Percentiles rank a stretch among this genome's conserved stretches.
Conservation (phyloP, 2,113 vertebrate species). For the Pelodiscus sinensis region DNA sequence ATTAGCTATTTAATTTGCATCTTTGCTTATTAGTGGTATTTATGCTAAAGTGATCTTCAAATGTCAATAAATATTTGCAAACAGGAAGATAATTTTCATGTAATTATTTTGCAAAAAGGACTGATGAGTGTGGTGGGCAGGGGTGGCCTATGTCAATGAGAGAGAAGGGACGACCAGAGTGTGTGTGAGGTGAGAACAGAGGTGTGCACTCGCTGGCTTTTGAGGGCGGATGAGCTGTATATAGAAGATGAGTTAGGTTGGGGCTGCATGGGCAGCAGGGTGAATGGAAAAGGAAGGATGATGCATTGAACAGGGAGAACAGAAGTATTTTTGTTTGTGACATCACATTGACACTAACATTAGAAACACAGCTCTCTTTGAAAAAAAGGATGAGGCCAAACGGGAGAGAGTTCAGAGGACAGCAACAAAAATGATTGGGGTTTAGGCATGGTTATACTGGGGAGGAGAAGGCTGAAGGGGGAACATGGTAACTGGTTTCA, state of each 20-base stretch:
- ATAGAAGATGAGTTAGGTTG: neutral
- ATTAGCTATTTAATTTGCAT: slow-evolving; percentile 7
- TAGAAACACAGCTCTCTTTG: neutral
- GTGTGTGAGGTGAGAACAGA: accelerated
- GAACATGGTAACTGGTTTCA: neutral
- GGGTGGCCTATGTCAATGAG: neutral
- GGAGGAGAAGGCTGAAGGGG: neutral
- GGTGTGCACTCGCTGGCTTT: neutral
- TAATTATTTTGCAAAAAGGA: slow-evolving; percentile 10
- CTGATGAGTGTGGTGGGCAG: accelerated
- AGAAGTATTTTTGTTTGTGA: neutral
- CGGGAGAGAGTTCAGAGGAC: neutral
- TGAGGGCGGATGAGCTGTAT: neutral
- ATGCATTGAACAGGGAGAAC: accelerated
- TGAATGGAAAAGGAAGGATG: neutral
- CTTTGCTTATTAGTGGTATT: slow-evolving; percentile 22
- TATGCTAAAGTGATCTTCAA: slow-evolving; percentile 23
- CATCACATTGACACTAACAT: neutral
- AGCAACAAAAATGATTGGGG: neutral
- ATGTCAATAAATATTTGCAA: neutral
- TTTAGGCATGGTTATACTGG: neutral
- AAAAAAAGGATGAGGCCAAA: neutral
- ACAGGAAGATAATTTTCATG: neutral
- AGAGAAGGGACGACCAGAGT: neutral
- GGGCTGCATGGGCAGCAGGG: neutral